Base-by-base conservation (phyloP, 2,113 vertebrate genomes). In the Gasterosteus aculeatus region DNA sequence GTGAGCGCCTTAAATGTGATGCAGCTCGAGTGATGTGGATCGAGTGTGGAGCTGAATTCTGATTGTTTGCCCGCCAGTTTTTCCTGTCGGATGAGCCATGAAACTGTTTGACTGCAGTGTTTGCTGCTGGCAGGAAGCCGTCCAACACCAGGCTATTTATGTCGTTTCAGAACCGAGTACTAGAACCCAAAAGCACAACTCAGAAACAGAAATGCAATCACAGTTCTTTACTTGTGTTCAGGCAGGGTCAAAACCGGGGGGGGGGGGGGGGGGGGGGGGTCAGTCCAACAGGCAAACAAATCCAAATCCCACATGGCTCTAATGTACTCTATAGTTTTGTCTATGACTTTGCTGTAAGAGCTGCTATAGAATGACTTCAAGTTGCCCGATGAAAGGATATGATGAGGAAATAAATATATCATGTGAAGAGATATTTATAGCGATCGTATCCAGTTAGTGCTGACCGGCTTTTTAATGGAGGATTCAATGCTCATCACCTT, bases 391-490 rank as follows among this genome's bases (percentile, higher is more conserved):
- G 22, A 26, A 26, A 26, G 1, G 22, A 26, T 26, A 26, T 26
- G 22, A 26, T 26, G 22, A 26, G 22, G 22, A 26, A 26, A 26
- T 26, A 26, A 26, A 26, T 26, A 26, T 26, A 1, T 26, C 22
- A 26, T 26, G 22, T 26, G 22, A 26, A 26, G 22, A 26, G 22
- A 26, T 1, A 26, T 26, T 26, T 26, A 26, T 26, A 56, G 56
- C 1, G 9, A 26, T n/a, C n/a, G 18, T 60, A 63, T 61, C 33
- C 68, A 58, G 35, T 14, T 0, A 49, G 29, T 59, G 51, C 29
- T 69, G 59, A 53, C 35, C 14, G 47, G 11, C 65, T 70, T 61
- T 75, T 75, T 56, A 54, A 44, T 57, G 54, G 3, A 66, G 22
- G 66, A 71, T 47, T 56, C 57, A 81, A 68, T 62, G 49, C 56